Base-by-base conservation (phyloP, 2,797 vertebrate species). In the Phataginus tricuspis region DNA sequence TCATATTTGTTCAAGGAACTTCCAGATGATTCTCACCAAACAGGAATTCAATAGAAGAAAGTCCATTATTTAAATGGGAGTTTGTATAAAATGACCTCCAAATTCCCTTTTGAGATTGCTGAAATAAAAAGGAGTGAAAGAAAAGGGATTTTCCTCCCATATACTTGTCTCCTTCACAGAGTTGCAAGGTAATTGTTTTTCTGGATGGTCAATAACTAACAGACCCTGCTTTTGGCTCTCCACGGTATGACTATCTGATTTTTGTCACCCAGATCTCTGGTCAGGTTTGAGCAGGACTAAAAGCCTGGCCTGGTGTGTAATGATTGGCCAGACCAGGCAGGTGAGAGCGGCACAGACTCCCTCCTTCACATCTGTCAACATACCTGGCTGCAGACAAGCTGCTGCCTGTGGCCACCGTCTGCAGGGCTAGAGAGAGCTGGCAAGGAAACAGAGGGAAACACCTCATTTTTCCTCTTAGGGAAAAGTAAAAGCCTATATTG, bases 311-410 rank as follows among this genome's bases (percentile, higher is more conserved):
- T 53, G 29, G 13, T 93, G 66, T 64, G 66, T 78, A 53, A 42
- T 96, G 97, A 98, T 97, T 98, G 96, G 96, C 94, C 71, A 86
- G 63, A 27, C 34, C 69, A 84, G 74, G 78, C 37, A 42, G 91
- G 92, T 31, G 64, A 94, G 85, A 83, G 68, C 74, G 80, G 59
- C 5, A 1, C 16, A 11, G 29, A 27, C 89, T 91, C 96, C 96
- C 91, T 97, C 97, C 94, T 95, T 96, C 96, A 96, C 95, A 85
- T 97, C 95, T 96, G 97, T 97, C 96, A 94, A 90, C 71, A 97
- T 71, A 94, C 88, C 96, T 96, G 64, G 19, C 69, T 79, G 23
- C 79, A 66, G 82, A 68, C 72, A 89, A 89, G 64, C 72, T 45
- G 1, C 34, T 84, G 83, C 94, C 69, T 1, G 27, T 91, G 91